Evolutionary conservation across 2,113 vertebrate species (phyloP), one percentile per base, ranked within the genome.

Genomic region (Lasiurus cinereus): DNA sequence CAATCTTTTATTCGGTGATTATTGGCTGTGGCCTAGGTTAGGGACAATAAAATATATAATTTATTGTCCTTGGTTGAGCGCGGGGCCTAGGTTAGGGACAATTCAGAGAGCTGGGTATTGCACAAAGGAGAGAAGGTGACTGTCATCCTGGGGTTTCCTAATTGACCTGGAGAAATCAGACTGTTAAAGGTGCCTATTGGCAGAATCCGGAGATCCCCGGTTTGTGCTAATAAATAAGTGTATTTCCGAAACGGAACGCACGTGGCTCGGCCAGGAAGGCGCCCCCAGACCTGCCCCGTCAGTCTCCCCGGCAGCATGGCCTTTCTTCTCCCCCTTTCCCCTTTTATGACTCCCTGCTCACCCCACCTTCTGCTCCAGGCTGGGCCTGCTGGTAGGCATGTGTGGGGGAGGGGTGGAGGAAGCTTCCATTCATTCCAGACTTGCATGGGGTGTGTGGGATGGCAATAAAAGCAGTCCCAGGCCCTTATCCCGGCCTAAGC

Each of bases 1-100:
- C 24, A 93, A 54, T 79, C 29, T 66, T 46, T 76, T 83, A 27
- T 59, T 73, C 70, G 93, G 24, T 48, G 93, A 90, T 86, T 93
- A 74, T 80, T 94, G 76, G 69, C 56, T 87, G 59, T 50, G 29
- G 14, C 10, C 39, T 80, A 48, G 19, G 76, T 79, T n/a, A 66
- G n/a, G n/a, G n/a, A n/a, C n/a, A n/a, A n/a, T n/a, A n/a, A n/a
- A n/a, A n/a, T n/a, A n/a, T n/a, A n/a, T n/a, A n/a, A n/a, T n/a
- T n/a, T n/a, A n/a, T n/a, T n/a, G n/a, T 50, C 27, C 83, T 89
- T 85, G 31, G 8, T 24, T 89, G 66, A 36, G 3, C 33, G 13
- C 11, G 67, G 7, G 83, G 91, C n/a, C n/a, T n/a, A n/a, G n/a
- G n/a, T n/a, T n/a, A n/a, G n/a, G n/a, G n/a, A n/a, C n/a, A 74